Evolutionary conservation across 2,797 vertebrate species (phyloP).

Genomic region (Pteronotus mesoamericanus): DNA sequence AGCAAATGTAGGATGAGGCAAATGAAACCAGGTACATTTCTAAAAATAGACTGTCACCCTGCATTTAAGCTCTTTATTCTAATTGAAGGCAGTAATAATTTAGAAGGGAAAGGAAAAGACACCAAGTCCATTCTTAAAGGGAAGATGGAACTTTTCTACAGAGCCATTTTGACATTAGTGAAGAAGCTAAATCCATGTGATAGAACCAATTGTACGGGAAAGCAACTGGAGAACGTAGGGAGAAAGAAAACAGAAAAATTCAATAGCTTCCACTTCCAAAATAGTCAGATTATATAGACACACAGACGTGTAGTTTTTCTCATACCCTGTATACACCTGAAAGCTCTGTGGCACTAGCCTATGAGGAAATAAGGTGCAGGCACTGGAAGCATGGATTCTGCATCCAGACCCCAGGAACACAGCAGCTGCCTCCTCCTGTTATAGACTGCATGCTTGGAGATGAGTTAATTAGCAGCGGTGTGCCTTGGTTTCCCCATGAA

Average conservation of each 20-base stretch:
- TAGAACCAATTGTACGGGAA: background rate
- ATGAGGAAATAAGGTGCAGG: background rate
- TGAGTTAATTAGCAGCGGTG: background rate
- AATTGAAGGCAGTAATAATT: background rate
- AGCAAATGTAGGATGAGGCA: background rate
- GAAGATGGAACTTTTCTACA: background rate
- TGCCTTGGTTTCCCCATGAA: slow-evolving; percentile 24
- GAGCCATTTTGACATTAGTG: background rate
- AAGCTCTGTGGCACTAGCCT: background rate
- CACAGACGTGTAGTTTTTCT: background rate
- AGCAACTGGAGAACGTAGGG: background rate
- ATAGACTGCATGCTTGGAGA: background rate
- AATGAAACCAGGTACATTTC: background rate
- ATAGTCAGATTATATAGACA: background rate
- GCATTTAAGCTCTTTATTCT: background rate
- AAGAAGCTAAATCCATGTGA: background rate
- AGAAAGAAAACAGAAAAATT: background rate
- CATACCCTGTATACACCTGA: background rate
- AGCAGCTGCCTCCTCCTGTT: background rate
- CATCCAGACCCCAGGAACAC: background rate
- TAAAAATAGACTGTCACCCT: background rate
- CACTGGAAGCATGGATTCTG: background rate
- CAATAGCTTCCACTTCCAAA: background rate
- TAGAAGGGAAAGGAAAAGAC: background rate
- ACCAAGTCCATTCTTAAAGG: background rate